Conservation (phyloP, 1,140 invertebrate species). For the Pseudomyrmex pallidus region DNA sequence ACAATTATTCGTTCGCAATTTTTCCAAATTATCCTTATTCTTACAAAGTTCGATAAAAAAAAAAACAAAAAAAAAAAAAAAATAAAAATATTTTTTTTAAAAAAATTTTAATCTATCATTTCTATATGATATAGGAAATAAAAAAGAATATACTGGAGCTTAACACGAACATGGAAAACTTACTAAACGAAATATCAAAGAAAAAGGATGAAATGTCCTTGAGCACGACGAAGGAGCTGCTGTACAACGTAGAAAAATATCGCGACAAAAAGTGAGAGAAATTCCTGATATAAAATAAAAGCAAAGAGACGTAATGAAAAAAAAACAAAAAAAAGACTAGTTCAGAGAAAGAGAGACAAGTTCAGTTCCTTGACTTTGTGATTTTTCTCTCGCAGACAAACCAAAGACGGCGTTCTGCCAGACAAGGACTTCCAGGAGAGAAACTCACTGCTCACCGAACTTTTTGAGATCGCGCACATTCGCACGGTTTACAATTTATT, state of each 20-base stretch:
- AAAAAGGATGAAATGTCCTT: not conserved
- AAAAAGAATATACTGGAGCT: conserved; percentile 67
- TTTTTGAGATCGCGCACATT: conserved; percentile 92
- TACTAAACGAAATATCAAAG: not conserved
- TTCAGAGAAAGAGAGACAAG: too few relatives aligned
- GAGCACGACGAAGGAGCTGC: not conserved
- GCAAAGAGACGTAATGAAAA: too few relatives aligned
- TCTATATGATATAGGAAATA: conserved; percentile 64
- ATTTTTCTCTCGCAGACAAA: conserved; percentile 59
- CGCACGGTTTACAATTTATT: conserved; percentile 94
- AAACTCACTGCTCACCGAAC: conserved; percentile 91
- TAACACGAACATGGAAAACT: conserved; percentile 37
- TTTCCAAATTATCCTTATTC: too few relatives aligned
- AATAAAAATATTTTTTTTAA: too few relatives aligned
- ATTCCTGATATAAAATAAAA: too few relatives aligned
- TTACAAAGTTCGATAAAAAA: too few relatives aligned
- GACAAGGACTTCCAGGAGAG: conserved; percentile 89
- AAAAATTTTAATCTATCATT: too few relatives aligned
- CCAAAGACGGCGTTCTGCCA: conserved; percentile 74
- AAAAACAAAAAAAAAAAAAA: too few relatives aligned
- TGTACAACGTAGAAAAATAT: conserved; percentile 53
- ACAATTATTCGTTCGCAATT: not conserved
- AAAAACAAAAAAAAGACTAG: not conserved
- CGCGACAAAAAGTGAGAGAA: conserved; percentile 66
- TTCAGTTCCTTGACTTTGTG: too few relatives aligned